Base-by-base conservation (phyloP, 2,113 vertebrate species). In the Boulengeromyrus knoepffleri region DNA sequence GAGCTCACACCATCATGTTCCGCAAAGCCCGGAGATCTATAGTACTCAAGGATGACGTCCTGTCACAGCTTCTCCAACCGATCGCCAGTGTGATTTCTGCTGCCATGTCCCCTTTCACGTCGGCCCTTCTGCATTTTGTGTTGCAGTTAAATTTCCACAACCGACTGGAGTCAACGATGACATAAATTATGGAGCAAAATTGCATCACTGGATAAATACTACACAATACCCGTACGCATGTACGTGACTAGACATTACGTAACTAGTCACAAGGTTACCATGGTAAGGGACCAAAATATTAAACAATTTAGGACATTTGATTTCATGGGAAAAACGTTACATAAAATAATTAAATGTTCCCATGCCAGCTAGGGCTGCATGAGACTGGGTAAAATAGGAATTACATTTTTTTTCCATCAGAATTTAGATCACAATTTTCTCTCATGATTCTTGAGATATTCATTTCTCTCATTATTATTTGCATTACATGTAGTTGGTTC, bases 121-220 rank as follows among this genome's bases (percentile, higher is more conserved):
- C 27, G 56, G 89, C 52, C 58, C 6, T 62, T 31, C 24, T 42
- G 50, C 39, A 27, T 85, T 46, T 42, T 47, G 42, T 62, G 31
- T 27, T 58, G 19, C 27, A 45, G 39, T 56, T 58, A 58, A 24
- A 52, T 36, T 3, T 85, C 19, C 74, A 42, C 5, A 80, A 21
- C 5, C 1, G 27, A 39, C 15, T 80, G 74, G 74, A 80, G 36
- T 80, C 36, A 42, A 39, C 36, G 0, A 42, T 39, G 15, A 19
- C 74, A 80, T 39, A 80, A 36, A 80, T 80, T 80, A 80, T 80
- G 74, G 74, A 42, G 36, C 31, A 80, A 80, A 17, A 42, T 56
- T 39, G 24, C 74, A 53, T 49, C 88, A 89, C 88, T 77, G 45
- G 46, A 47, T 89, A 83, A 89, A 70, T 53, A 80, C 49, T 36